These are phyloP conservation scores for Stegophylla sp. DNA, from an alignment of 2,888 invertebrate genomes.

Conservation along the genomic window DNA sequence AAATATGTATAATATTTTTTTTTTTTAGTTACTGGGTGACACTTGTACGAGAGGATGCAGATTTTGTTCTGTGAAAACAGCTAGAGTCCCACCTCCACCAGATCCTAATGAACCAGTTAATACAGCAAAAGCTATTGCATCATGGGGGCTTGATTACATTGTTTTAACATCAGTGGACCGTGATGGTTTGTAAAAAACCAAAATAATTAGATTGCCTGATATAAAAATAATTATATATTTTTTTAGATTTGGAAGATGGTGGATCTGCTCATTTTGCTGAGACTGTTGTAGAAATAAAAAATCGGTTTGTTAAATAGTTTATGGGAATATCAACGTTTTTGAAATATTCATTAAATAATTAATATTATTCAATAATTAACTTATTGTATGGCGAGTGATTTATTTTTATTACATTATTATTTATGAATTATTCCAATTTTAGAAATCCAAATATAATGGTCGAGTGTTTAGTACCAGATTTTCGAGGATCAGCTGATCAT, in stretches of 20 bases:
- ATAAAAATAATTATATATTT: conserved; percentile 57
- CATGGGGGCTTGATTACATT: conserved; percentile 96
- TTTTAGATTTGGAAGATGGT: conserved; percentile 87
- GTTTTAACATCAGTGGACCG: conserved; percentile 98
- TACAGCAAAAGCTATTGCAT: conserved; percentile 88
- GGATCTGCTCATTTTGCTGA: conserved; percentile 92
- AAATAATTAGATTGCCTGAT: not conserved
- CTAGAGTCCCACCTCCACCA: conserved; percentile 84
- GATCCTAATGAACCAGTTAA: conserved; percentile 89
- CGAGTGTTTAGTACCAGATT: conserved; percentile 97
- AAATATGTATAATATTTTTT: too few species aligned
- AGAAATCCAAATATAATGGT: conserved; percentile 85
- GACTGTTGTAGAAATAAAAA: conserved; percentile 87
- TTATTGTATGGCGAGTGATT: not conserved
- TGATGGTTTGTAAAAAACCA: conserved; percentile 74
- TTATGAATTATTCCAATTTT: conserved; percentile 56
- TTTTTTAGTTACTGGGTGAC: conserved; percentile 92
- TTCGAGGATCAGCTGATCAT: conserved; percentile 79
- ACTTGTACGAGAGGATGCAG: conserved; percentile 97
- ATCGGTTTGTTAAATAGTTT: conserved; percentile 68
- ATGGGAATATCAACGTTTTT: not conserved
- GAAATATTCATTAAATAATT: not conserved
- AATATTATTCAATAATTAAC: not conserved
- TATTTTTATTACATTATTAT: not conserved
- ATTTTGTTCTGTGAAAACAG: conserved; percentile 98